A percentile compares a stretch with the other conserved stretches of the same genome.
Conservation (phyloP, 2,888 invertebrate genomes). For the Choristoneura rosaceana region DNA sequence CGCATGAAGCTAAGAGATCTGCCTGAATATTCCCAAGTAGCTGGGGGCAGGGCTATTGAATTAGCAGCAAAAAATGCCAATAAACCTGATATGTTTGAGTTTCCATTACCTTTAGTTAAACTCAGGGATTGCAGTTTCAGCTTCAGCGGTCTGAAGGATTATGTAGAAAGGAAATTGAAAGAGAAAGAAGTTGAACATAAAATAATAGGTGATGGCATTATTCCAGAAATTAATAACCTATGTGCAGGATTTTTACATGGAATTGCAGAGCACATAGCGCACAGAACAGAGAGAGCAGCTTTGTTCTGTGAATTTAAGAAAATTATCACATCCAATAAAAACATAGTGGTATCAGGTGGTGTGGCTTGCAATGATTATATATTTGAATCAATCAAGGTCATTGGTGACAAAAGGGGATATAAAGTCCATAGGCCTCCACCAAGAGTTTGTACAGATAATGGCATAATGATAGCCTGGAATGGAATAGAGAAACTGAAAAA, state of each 20-base stretch:
- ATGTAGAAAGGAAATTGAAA: conserved; percentile 81
- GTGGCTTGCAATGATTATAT: conserved; percentile 97
- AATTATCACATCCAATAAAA: conserved; percentile 84
- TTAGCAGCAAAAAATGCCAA: conserved; percentile 88
- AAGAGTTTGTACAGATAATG: conserved; percentile 97
- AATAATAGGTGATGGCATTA: conserved; percentile 87
- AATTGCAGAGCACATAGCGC: conserved; percentile 91
- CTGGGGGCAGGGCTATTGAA: conserved; percentile 96
- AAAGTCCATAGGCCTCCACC: conserved; percentile 91
- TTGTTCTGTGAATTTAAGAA: conserved; percentile 87
- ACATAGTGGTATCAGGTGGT: conserved; percentile 95
- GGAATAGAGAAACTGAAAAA: conserved; percentile 91
- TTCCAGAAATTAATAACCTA: conserved; percentile 91
- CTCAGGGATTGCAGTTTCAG: conserved; percentile 95
- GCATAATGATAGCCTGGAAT: conserved; percentile 99
- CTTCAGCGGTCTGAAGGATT: conserved; percentile 93
- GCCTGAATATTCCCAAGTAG: conserved; percentile 88
- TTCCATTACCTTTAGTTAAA: conserved; percentile 87
- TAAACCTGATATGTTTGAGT: conserved; percentile 87
- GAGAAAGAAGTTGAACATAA: conserved; percentile 85
- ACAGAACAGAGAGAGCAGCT: conserved; percentile 93
- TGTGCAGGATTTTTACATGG: conserved; percentile 94
- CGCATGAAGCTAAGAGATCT: conserved; percentile 93
- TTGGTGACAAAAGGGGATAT: conserved; percentile 88
- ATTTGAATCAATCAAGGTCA: conserved; percentile 87